Evolutionary conservation across 2,797 vertebrate species (phyloP).

Genomic region (Decapterus maruadsi): DNA sequence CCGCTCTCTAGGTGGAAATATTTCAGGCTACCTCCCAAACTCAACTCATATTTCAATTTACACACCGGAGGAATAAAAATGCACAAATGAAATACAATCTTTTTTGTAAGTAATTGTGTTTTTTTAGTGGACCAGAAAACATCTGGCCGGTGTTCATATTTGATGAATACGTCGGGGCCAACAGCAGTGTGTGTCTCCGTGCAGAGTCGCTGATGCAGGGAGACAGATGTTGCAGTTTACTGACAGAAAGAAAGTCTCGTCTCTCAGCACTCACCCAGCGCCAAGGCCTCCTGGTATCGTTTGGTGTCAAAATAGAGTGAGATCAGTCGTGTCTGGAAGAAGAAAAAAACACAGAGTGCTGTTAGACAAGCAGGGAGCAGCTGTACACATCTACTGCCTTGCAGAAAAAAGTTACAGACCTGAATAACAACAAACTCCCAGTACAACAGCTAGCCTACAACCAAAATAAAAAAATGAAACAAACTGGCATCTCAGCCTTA

Average conservation of each 20-base stretch:
- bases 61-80: neutral
- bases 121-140: neutral
- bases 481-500: neutral
- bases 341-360: conserved; percentile 16
- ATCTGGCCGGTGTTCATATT: neutral
- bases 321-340: conserved; percentile 93
- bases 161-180: neutral
- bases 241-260: neutral
- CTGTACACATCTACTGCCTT: neutral
- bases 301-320: conserved; percentile 99
- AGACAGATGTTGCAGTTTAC: conserved; percentile 3
- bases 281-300: conserved; percentile 97
- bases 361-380: conserved; percentile 33
- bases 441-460: neutral
- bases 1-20: neutral
- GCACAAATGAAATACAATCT: neutral
- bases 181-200: neutral
- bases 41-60: neutral
- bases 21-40: neutral
- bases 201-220: neutral
- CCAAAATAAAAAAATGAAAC: too few relatives aligned
- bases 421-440: neutral
- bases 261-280: conserved; percentile 90
- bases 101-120: neutral
- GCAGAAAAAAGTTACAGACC: neutral